Evolutionary conservation across 2,888 invertebrate species (phyloP).

Genomic region (Trypoxylon attenuatum): DNA sequence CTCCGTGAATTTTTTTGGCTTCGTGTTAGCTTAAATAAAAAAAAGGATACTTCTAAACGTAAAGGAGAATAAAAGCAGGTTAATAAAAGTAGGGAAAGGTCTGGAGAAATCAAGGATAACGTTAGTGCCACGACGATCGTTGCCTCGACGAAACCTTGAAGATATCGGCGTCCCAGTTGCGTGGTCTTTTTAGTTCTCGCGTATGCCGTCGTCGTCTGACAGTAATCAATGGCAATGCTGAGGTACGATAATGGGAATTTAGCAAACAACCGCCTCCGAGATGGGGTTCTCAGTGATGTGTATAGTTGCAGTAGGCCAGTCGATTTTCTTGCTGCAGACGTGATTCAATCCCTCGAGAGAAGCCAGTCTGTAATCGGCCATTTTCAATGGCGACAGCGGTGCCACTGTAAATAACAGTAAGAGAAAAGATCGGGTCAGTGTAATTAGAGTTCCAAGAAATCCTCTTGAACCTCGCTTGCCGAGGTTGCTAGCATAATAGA

Average conservation of each 20-base stretch:
- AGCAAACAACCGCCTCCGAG: constrained; percentile 84
- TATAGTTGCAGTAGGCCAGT: constrained; percentile 80
- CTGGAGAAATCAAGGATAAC: constrained; percentile 19
- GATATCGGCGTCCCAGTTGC: constrained; percentile 25
- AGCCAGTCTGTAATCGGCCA: constrained; percentile 80
- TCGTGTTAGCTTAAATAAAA: constrained; percentile 28
- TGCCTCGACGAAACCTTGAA: constrained; percentile 57
- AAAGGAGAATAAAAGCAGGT: background rate
- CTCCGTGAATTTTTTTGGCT: background rate
- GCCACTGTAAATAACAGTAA: constrained; percentile 77
- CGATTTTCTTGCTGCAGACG: constrained; percentile 74
- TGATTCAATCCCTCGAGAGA: constrained; percentile 77
- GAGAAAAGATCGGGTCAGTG: constrained; percentile 48
- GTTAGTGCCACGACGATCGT: constrained; percentile 53
- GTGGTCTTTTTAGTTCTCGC: constrained; percentile 25
- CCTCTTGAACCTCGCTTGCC: constrained; percentile 29
- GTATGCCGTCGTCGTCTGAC: constrained; percentile 19
- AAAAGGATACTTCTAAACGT: no score
- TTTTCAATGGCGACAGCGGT: constrained; percentile 83
- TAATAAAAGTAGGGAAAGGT: constrained; percentile 5
- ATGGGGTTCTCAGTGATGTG: constrained; percentile 88
- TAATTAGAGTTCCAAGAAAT: constrained; percentile 12
- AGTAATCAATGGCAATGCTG: constrained; percentile 48
- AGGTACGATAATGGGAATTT: constrained; percentile 66
- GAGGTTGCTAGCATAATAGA: constrained; percentile 28